A percentile compares a stretch with the other conserved stretches of the same genome.
Conservation (phyloP, 2,888 invertebrate genomes). For the Mesoligia furuncula region DNA sequence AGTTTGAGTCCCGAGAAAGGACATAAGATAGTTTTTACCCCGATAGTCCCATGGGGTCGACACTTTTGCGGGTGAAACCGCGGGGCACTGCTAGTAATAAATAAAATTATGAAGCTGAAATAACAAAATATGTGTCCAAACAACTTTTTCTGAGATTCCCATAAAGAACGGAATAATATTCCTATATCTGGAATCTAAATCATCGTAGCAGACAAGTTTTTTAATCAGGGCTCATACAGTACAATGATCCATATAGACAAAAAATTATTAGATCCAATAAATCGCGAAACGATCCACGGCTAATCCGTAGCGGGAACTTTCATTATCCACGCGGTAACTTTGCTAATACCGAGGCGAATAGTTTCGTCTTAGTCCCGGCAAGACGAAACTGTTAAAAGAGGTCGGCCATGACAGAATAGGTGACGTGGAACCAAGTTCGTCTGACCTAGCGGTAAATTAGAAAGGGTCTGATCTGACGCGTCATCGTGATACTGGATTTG, state of each 20-base stretch:
- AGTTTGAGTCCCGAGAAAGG: too few species aligned
- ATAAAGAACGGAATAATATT: neutral
- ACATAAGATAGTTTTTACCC: too few species aligned
- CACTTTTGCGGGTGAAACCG: too few species aligned
- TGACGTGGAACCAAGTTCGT: conserved; percentile 55
- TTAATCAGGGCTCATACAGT: conserved; percentile 39
- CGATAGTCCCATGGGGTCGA: too few species aligned
- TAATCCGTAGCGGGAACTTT: conserved; percentile 59
- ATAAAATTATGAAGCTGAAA: neutral
- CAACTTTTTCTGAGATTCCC: neutral
- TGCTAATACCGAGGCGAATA: conserved; percentile 49
- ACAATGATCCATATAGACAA: conserved; percentile 33
- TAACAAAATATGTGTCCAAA: neutral
- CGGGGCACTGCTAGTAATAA: too few species aligned
- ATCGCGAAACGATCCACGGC: conserved; percentile 41
- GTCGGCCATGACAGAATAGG: conserved; percentile 58
- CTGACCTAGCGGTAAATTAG: conserved; percentile 63
- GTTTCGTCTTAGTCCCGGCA: conserved; percentile 27
- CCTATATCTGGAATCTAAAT: neutral
- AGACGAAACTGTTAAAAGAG: conserved; percentile 59
- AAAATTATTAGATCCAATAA: conserved; percentile 53
- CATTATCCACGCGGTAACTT: conserved; percentile 60
- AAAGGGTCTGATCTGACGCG: conserved; percentile 42
- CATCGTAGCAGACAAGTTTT: conserved; percentile 26
- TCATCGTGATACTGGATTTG: conserved; percentile 56